Conservation (phyloP, 2,888 invertebrate species). For the Gandaritis pyraliata region DNA sequence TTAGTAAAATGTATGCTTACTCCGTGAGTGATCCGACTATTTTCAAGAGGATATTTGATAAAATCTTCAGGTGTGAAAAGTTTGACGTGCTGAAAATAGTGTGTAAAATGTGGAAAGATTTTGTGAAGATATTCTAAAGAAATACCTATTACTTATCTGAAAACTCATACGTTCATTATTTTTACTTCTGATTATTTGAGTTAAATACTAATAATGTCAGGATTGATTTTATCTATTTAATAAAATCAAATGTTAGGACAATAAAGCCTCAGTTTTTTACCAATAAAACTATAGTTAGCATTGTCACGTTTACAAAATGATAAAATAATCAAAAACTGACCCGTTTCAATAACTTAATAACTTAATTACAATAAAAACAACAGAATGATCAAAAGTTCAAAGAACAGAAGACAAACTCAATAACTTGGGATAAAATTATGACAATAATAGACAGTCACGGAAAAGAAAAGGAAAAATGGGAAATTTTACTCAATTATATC, state of each 20-base stretch:
- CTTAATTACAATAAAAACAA: conserved; percentile 16
- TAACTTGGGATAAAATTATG: conserved; percentile 19
- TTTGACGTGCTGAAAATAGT: conserved; percentile 28
- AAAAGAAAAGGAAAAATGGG: conserved; percentile 8
- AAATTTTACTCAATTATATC: conserved; percentile 30
- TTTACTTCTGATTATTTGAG: too few relatives aligned
- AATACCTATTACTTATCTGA: neutral
- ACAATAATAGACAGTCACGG: conserved; percentile 23
- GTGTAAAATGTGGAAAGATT: conserved; percentile 21
- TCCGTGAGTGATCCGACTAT: conserved; percentile 10
- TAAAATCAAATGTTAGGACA: too few relatives aligned
- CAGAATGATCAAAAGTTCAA: conserved; percentile 14
- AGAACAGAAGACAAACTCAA: conserved; percentile 20
- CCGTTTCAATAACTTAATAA: conserved; percentile 21
- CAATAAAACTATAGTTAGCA: too few relatives aligned
- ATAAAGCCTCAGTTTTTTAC: too few relatives aligned
- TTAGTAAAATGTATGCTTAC: conserved; percentile 2
- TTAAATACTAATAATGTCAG: too few relatives aligned
- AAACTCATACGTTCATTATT: too few relatives aligned
- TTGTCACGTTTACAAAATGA: too few relatives aligned
- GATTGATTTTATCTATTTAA: too few relatives aligned
- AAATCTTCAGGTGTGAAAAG: conserved; percentile 32
- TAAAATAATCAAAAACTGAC: conserved; percentile 4
- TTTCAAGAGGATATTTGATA: conserved; percentile 15
- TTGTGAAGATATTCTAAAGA: conserved; percentile 6